Evolutionary conservation across 2,888 invertebrate genomes (phyloP).

Genomic region (Allophyes oxyacanthae): DNA sequence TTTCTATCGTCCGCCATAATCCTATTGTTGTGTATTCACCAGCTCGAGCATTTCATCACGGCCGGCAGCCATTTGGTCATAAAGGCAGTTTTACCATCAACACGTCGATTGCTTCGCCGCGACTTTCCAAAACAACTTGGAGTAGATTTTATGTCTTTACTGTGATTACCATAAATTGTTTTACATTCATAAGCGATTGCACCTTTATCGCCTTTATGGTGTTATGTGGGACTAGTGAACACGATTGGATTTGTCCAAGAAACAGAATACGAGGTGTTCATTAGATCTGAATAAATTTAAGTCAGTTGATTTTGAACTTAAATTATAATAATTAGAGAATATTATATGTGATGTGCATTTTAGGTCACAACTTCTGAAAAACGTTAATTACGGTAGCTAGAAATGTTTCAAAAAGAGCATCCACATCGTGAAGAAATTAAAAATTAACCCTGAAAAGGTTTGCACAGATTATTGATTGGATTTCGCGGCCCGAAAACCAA

Average conservation of each 20-base stretch:
- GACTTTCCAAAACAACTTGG: slow-evolving; percentile 37
- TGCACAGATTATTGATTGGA: too few species aligned
- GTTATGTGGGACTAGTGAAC: slow-evolving; percentile 6
- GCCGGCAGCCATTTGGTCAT: slow-evolving; percentile 16
- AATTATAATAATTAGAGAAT: too few species aligned
- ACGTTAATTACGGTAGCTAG: too few species aligned
- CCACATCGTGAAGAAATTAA: too few species aligned
- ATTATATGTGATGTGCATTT: too few species aligned
- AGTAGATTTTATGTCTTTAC: slow-evolving; percentile 38
- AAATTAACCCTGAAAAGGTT: too few species aligned
- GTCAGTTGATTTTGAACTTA: too few species aligned
- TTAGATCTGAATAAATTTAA: background rate
- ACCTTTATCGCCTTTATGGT: slow-evolving; percentile 30
- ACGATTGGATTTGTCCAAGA: background rate
- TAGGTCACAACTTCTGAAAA: too few species aligned
- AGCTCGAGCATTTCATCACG: slow-evolving; percentile 33
- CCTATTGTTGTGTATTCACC: slow-evolving; percentile 34
- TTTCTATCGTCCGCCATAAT: background rate
- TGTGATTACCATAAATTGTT: slow-evolving; percentile 47
- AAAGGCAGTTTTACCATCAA: slow-evolving; percentile 35
- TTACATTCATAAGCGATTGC: slow-evolving; percentile 40
- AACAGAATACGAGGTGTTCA: too few species aligned
- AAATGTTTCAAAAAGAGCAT: too few species aligned
- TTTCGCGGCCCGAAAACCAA: too few species aligned
- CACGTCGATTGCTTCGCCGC: background rate